phyloP scores from a whole-genome alignment of 2,888 invertebrate genomes.

The Tiliacea aurago region DNA sequence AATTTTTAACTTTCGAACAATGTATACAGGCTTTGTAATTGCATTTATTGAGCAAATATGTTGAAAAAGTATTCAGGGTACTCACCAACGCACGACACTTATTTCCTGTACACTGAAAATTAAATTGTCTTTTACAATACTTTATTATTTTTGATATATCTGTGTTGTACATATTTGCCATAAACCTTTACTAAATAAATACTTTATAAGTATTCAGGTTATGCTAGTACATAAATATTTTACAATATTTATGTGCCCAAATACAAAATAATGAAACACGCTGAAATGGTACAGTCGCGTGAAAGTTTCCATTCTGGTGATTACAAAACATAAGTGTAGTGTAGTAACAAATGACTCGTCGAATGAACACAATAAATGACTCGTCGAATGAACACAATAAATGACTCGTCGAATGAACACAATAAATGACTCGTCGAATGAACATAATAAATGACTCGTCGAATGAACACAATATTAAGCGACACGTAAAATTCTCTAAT shows the following conservation, averaged over 20 bases:
- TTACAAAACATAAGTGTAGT: constrained; percentile 5
- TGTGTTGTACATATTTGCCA: no score
- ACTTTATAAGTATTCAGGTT: no score
- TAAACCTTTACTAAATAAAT: no score
- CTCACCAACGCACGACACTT: background rate
- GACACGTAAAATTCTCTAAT: background rate
- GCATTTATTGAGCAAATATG: no score
- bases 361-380: no score
- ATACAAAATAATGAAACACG: background rate
- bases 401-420: background rate
- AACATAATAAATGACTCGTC: background rate
- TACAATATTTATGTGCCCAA: background rate
- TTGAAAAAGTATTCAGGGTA: background rate
- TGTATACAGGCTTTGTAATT: no score
- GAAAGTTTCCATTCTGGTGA: background rate
- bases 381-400: background rate
- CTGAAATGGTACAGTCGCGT: background rate
- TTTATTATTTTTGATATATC: no score
- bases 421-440: background rate
- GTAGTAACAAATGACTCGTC: background rate
- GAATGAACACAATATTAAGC: background rate
- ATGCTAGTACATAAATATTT: no score
- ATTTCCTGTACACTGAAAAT: constrained; percentile 2
- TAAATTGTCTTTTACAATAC: background rate
- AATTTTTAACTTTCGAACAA: no score